Evolutionary conservation across 2,797 vertebrate genomes (phyloP).

Genomic region (Sebastes nivosus): DNA sequence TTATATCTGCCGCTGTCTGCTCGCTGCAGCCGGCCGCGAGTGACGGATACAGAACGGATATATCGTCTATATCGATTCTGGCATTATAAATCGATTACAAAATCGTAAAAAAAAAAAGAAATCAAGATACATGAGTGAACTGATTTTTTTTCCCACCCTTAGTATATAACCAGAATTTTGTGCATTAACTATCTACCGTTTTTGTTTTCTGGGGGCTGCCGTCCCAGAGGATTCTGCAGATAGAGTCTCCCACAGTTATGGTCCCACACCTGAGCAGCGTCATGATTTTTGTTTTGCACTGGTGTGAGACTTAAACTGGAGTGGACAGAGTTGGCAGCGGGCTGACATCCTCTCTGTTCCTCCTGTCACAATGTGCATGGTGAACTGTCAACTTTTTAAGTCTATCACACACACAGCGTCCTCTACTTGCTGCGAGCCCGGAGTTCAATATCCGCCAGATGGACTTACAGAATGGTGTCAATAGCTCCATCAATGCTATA

Average conservation of each 20-base stretch:
- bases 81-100: too few relatives aligned
- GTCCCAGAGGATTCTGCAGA: constrained; percentile 34
- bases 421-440: background rate
- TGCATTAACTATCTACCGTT: background rate
- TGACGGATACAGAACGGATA: too few relatives aligned
- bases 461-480: background rate
- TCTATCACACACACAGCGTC: constrained; percentile 8
- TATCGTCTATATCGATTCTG: too few relatives aligned
- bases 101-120: too few relatives aligned
- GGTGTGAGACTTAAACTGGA: constrained; percentile 90
- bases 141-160: too few relatives aligned
- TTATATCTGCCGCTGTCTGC: too few relatives aligned
- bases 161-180: background rate
- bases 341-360: constrained; percentile 23
- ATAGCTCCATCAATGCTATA: background rate
- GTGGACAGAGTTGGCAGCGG: constrained; percentile 63
- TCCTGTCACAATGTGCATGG: constrained; percentile 25
- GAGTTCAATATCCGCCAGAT: background rate
- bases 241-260: constrained; percentile 80
- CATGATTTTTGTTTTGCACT: constrained; percentile 88
- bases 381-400: constrained; percentile 18
- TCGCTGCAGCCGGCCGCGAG: too few relatives aligned
- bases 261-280: constrained; percentile 90
- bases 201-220: background rate
- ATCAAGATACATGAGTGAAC: too few relatives aligned